Evolutionary conservation across 2,888 invertebrate species (phyloP), one percentile per base, ranked within the genome.

Genomic region (Drosophila planitibia): DNA sequence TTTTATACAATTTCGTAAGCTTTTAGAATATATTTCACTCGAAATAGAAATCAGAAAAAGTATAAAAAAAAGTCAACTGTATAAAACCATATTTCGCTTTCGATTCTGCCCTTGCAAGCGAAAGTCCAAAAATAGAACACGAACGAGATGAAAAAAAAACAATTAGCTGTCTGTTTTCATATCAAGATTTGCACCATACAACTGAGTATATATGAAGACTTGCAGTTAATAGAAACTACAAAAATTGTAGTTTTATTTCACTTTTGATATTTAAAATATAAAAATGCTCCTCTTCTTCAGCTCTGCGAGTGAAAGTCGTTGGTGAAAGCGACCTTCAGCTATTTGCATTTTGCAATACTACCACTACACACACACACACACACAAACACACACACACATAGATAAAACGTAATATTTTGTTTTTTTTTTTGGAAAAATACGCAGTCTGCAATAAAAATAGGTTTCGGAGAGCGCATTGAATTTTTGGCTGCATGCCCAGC

Each of bases 401-500:
- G 9, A 49, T n/a, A 22, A 32, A 47, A 37, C 25, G 22, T 14
- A 16, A 35, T 35, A 44, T 35, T 52, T 52, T 66, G 61, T 72
- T 28, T 32, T 51, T 49, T 64, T 51, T 22, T 39, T 65, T 69
- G 78, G 69, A 65, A 68, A 82, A 71, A 75, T 83, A 68, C 70
- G 58, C 51, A 65, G 63, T 28, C 47, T 70, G 70, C 47, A 57
- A 59, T 58, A 59, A 78, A 74, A 70, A 71, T 53, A 57, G 25
- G 28, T 37, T 49, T 57, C 58, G 58, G 19, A 7, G 19, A 55
- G 55, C 39, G 55, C 69, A 64, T 68, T n/a, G 51, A 49, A 63
- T 62, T 65, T 62, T 76, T 82, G 82, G 75, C 61, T 53, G 54
- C 41, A 19, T 79, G 82, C 82, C 80, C 80, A 87, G 88, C 88